A percentile compares a stretch with the other conserved stretches of the same genome.
Evolutionary conservation across 1,140 invertebrate species (phyloP).

Genomic region (Spodoptera frugiperda): DNA sequence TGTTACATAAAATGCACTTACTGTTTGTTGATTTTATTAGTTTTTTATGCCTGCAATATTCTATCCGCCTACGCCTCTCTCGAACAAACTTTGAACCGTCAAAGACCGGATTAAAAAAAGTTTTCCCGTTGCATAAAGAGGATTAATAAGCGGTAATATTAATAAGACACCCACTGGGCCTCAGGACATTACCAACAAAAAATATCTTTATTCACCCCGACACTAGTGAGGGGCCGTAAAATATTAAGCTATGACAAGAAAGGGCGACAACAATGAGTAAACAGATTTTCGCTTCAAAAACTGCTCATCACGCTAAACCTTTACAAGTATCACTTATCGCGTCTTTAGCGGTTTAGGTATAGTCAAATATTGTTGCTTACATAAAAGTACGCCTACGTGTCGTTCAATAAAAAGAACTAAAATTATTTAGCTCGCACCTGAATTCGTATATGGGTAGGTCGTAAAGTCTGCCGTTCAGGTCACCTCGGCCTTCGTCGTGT

Average conservation of each 20-base stretch:
- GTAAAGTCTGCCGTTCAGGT: slow-evolving; percentile 56
- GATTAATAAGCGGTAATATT: slow-evolving; percentile 45
- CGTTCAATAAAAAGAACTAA: slow-evolving; percentile 49
- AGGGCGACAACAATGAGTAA: slow-evolving; percentile 47
- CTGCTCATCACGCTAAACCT: slow-evolving; percentile 22
- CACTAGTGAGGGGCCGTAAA: slow-evolving; percentile 42
- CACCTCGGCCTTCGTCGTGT: slow-evolving; percentile 38
- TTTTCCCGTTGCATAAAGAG: slow-evolving; percentile 8
- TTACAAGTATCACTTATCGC: slow-evolving; percentile 32
- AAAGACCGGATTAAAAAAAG: background rate
- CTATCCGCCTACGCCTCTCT: no score
- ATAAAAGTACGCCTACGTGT: slow-evolving; percentile 53
- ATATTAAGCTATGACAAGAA: slow-evolving; percentile 50
- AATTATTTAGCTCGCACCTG: slow-evolving; percentile 53
- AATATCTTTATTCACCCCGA: slow-evolving; percentile 49
- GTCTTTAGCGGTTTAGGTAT: background rate
- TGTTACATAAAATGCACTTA: no score
- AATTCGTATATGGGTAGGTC: slow-evolving; percentile 60
- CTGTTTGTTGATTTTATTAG: no score
- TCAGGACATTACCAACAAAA: slow-evolving; percentile 45
- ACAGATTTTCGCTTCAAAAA: slow-evolving; percentile 45
- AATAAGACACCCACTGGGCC: slow-evolving; percentile 45
- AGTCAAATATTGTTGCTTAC: slow-evolving; percentile 26
- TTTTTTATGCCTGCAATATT: no score
- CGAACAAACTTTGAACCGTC: background rate